phyloP scores from a whole-genome alignment of 92 coral and sea anemone species.

The Porites evermanni region DNA sequence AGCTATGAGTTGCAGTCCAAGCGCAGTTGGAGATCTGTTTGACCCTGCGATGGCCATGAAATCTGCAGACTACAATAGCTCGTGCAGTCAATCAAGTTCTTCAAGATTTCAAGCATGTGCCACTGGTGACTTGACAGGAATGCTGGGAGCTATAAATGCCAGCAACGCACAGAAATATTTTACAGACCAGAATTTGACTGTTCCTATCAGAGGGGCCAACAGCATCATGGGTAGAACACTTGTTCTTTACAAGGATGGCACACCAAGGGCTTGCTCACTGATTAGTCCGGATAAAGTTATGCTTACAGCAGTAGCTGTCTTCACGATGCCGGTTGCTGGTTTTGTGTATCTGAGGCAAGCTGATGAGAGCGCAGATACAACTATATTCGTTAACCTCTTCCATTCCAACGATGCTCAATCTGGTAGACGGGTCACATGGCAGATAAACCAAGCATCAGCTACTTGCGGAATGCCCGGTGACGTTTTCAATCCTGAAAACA shows the following conservation, averaged over 20 bases:
- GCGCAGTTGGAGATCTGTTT: slow-evolving; percentile 68
- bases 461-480: slow-evolving; percentile 45
- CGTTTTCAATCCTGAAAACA: slow-evolving; percentile 56
- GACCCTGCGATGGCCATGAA: slow-evolving; percentile 69
- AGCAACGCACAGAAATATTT: slow-evolving; percentile 31
- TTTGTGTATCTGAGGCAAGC: slow-evolving; percentile 81
- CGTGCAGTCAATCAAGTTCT: slow-evolving; percentile 47
- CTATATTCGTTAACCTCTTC: slow-evolving; percentile 76
- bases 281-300: slow-evolving; percentile 59
- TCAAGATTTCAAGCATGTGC: slow-evolving; percentile 70
- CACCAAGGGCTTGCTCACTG: slow-evolving; percentile 86
- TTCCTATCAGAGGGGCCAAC: slow-evolving; percentile 76
- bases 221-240: slow-evolving; percentile 84
- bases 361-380: slow-evolving; percentile 57
- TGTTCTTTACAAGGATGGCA: slow-evolving; percentile 64
- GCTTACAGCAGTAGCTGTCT: slow-evolving; percentile 70
- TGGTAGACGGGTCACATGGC: slow-evolving; percentile 49
- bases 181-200: slow-evolving; percentile 46
- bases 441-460: slow-evolving; percentile 40
- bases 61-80: slow-evolving; percentile 42
- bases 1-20: slow-evolving; percentile 66
- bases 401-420: slow-evolving; percentile 59
- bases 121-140: slow-evolving; percentile 82
- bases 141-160: slow-evolving; percentile 65
- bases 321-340: slow-evolving; percentile 89